These are phyloP conservation scores for Eurystomus gularis DNA, from an alignment of 2,113 vertebrate species.

Conservation along the genomic window DNA sequence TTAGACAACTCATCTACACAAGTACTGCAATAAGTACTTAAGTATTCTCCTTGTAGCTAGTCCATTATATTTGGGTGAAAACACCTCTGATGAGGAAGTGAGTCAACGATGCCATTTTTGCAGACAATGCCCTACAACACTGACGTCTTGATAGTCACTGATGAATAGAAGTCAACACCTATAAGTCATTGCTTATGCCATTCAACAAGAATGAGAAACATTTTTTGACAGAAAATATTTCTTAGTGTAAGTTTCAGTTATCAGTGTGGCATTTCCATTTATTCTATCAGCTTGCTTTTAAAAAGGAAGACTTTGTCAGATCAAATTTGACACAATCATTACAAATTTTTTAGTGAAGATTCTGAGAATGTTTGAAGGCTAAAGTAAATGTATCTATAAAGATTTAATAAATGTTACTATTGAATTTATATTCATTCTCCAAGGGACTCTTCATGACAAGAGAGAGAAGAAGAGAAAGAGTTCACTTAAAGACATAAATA, in stretches of 20 bases:
- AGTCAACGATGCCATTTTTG: neutral
- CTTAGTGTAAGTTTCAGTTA: neutral
- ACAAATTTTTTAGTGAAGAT: neutral
- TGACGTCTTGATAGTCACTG: neutral
- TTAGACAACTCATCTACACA: neutral
- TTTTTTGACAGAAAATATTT: slow-evolving; percentile 14
- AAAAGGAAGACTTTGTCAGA: neutral
- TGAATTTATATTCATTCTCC: neutral
- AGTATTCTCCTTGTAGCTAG: neutral
- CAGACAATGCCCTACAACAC: neutral
- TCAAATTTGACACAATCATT: neutral
- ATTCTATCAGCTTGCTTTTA: neutral
- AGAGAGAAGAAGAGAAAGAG: neutral
- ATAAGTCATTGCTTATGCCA: neutral
- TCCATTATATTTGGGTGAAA: neutral
- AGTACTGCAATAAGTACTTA: neutral
- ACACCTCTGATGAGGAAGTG: neutral
- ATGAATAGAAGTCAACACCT: neutral
- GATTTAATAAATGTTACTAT: neutral
- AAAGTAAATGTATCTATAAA: neutral
- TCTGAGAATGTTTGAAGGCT: neutral
- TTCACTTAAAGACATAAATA: neutral
- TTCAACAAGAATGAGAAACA: neutral
- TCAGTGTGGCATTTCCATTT: neutral
- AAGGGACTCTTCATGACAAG: neutral